Conservation (phyloP, 2,113 vertebrate species). For the Callopanchax toddi region DNA sequence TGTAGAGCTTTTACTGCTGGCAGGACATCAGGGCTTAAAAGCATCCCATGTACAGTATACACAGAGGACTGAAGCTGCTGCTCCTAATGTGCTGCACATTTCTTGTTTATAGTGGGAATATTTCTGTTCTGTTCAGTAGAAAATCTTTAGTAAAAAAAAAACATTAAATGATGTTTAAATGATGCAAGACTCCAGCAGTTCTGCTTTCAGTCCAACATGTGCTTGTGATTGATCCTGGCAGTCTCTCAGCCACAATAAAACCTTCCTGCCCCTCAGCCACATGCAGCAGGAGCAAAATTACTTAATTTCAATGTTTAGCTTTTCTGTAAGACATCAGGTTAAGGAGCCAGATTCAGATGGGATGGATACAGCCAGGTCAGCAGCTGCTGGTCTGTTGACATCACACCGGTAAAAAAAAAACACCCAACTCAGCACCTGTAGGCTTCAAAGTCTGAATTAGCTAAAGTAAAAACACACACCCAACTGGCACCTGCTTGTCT, state of each 20-base stretch:
- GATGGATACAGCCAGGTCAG: slow-evolving; percentile 6
- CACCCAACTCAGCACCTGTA: slow-evolving; percentile 46
- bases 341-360: slow-evolving; percentile 13
- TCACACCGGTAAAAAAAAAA: slow-evolving; percentile 37
- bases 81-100: neutral
- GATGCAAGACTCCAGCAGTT: neutral
- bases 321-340: slow-evolving; percentile 13
- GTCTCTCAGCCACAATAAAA: slow-evolving; percentile 41
- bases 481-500: slow-evolving; percentile 53
- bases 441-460: slow-evolving; percentile 41
- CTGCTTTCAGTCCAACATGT: slow-evolving; percentile 46
- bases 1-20: slow-evolving; percentile 3
- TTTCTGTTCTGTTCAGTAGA: slow-evolving; percentile 9
- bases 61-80: neutral
- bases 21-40: slow-evolving; percentile 7
- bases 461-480: slow-evolving; percentile 33
- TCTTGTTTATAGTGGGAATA: slow-evolving; percentile 3
- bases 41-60: neutral
- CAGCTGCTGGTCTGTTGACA: slow-evolving; percentile 42
- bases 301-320: slow-evolving; percentile 9
- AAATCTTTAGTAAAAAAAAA: neutral
- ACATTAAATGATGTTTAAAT: slow-evolving; percentile 5
- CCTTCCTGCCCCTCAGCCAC: slow-evolving; percentile 1
- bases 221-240: slow-evolving; percentile 43
- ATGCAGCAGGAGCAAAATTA: slow-evolving; percentile 17